Conservation (phyloP, 2,113 vertebrate genomes). For the Chlamydotis undulata region DNA sequence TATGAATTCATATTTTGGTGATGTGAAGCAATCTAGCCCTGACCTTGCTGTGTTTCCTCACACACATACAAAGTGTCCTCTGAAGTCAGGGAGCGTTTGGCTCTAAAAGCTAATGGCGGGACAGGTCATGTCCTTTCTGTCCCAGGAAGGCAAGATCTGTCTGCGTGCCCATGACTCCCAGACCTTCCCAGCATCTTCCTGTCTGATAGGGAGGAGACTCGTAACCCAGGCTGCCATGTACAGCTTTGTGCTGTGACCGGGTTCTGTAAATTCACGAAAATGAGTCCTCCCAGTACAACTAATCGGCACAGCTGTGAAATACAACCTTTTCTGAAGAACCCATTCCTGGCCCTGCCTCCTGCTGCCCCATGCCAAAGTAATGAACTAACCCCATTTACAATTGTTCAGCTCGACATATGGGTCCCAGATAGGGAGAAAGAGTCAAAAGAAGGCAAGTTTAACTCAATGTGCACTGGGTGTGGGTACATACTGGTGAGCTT, state of each 20-base stretch:
- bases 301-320: background rate
- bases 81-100: background rate
- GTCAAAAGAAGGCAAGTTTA: conserved; percentile 2
- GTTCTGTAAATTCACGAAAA: background rate
- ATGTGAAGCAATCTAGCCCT: conserved; percentile 20
- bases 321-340: background rate
- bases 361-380: background rate
- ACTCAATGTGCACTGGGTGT: background rate
- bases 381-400: conserved; percentile 10
- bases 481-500: background rate
- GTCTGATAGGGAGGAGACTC: background rate
- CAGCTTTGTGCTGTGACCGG: background rate
- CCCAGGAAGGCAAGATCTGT: background rate
- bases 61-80: background rate
- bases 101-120: background rate
- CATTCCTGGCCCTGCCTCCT: background rate
- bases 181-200: background rate
- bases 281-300: background rate
- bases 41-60: background rate
- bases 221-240: background rate
- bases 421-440: conserved; percentile 28
- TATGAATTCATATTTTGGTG: background rate
- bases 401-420: conserved; percentile 28
- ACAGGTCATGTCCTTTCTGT: background rate
- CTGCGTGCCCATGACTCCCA: background rate